Conservation (phyloP, 2,113 vertebrate species). For the Dasypus novemcinctus region DNA sequence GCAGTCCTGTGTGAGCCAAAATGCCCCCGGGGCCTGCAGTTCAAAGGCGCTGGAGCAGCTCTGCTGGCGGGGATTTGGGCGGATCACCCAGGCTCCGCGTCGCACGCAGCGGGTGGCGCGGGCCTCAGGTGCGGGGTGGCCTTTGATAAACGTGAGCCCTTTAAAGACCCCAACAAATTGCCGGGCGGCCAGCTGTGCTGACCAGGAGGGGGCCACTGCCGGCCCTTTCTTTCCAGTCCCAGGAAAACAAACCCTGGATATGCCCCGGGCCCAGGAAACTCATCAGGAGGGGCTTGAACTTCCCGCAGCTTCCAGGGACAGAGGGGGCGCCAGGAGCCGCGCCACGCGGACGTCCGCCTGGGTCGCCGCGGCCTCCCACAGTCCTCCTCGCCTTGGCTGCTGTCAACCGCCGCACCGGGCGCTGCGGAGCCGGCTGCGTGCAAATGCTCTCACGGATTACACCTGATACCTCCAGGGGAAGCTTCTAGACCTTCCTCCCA, state of each 20-base stretch:
- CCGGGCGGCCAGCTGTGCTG: conserved; percentile 66
- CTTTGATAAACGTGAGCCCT: conserved; percentile 79
- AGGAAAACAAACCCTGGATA: conserved; percentile 73
- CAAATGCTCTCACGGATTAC: too few relatives aligned
- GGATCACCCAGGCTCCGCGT: conserved; percentile 70
- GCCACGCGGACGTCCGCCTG: neutral
- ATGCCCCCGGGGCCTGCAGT: conserved; percentile 72
- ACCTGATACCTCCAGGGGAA: too few relatives aligned
- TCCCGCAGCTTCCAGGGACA: neutral
- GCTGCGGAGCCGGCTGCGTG: too few relatives aligned
- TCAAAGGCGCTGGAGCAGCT: conserved; percentile 76
- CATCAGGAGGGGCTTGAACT: conserved; percentile 68
- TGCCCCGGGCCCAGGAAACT: conserved; percentile 56
- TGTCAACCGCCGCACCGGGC: rapidly evolving
- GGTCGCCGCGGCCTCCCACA: too few relatives aligned
- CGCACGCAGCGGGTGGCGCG: conserved; percentile 66
- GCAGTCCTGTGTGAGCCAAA: conserved; percentile 57
- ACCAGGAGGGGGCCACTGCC: conserved; percentile 45
- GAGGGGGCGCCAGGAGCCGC: neutral
- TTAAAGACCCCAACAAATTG: conserved; percentile 50
- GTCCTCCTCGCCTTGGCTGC: rapidly evolving
- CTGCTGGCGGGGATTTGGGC: conserved; percentile 80
- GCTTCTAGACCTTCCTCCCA: too few relatives aligned
- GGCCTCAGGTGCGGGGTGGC: conserved; percentile 83
- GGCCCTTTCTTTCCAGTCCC: conserved; percentile 70